Base-by-base conservation (phyloP, 1,140 invertebrate genomes). In the Hylyphantes graminicola region DNA sequence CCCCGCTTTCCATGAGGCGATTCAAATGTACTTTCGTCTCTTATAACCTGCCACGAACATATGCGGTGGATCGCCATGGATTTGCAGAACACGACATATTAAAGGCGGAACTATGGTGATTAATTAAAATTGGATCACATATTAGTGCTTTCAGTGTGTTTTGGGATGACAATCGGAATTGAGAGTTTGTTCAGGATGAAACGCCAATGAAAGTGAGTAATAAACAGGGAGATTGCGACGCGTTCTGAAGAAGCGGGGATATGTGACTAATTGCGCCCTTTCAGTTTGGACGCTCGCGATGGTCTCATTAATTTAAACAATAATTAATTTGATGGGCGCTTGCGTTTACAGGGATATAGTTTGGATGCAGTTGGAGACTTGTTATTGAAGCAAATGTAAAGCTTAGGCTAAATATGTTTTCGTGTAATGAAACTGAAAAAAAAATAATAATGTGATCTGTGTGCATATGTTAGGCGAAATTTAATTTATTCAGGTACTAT, bases 121-220 rank as follows among this genome's bases (percentile, higher is more conserved):
- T 83, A 83, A 83, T 83, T 83, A 83, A 83, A 83, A 75, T 83
- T 83, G 80, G 80, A 74, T 83, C 70, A 65, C 80, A 67, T 73
- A 81, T 35, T 68, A 57, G 64, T 70, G 57, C 79, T 73, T 67
- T 10, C n/a, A 57, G 55, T 67, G 57, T 57, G 55, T 13, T 55
- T 17, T 8, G 50, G 59, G 51, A 17, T 83, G 70, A 83, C 70
- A 83, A 21, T 35, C 48, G 53, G 67, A 65, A 67, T 65, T 83
- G 80, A 75, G 53, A 70, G 54, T 74, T 75, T 59, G 50, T 73
- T 75, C 57, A 12, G 50, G 4, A 64, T 55, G 68, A 61, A 75
- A 65, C 35, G 21, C 48, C 57, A 61, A 57, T 50, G 68, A 64
- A 35, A 55, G 10, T 48, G 13, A 13, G 15, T 57, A 81, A 81